Conservation (phyloP, 2,113 vertebrate genomes). For the Oceanites oceanicus region DNA sequence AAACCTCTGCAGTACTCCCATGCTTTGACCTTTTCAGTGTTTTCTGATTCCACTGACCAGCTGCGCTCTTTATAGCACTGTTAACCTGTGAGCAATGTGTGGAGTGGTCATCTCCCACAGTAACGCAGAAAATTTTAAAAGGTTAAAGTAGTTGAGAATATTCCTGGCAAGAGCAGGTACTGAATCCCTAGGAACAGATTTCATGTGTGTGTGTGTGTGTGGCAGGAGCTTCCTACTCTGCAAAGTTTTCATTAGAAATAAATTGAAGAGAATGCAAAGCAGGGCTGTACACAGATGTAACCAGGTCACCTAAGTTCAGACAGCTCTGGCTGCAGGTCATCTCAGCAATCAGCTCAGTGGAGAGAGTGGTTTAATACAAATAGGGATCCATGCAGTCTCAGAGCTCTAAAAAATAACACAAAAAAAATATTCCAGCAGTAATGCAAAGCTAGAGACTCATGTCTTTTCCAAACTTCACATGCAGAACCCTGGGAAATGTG, state of each 20-base stretch:
- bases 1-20: conserved; percentile 13
- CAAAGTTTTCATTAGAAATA: neutral
- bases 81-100: conserved; percentile 54
- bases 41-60: conserved; percentile 47
- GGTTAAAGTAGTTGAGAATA: conserved; percentile 50
- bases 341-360: neutral
- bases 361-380: neutral
- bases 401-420: neutral
- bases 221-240: conserved; percentile 3
- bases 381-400: neutral
- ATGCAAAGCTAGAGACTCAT: neutral
- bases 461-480: neutral
- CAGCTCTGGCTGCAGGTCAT: neutral
- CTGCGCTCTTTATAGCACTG: conserved; percentile 16
- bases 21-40: conserved; percentile 57
- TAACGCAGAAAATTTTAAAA: conserved; percentile 32
- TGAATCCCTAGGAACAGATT: conserved; percentile 9
- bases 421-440: neutral
- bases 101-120: conserved; percentile 30
- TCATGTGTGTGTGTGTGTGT: neutral
- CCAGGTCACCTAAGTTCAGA: conserved; percentile 3
- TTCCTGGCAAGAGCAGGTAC: conserved; percentile 10
- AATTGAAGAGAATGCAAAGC: conserved; percentile 9
- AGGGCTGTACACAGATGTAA: neutral
- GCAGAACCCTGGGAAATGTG: neutral